Percentiles rank a stretch among this genome's conserved stretches.
Conservation (phyloP, 1,140 invertebrate species). For the Drosophila serrata region DNA sequence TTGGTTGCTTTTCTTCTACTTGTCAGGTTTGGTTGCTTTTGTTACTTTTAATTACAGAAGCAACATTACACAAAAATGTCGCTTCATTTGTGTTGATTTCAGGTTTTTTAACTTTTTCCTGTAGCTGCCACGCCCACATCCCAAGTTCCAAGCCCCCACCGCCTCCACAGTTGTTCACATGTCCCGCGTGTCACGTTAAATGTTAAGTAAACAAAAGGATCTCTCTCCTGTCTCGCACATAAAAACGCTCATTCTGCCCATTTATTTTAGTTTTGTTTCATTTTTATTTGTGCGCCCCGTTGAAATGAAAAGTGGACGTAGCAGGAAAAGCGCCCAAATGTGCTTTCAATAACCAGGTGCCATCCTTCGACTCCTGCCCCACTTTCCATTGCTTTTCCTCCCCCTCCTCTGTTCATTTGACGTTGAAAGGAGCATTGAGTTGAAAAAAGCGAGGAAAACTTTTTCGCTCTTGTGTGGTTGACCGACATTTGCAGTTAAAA, state of each 20-base stretch:
- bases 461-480: constrained; percentile 56
- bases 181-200: constrained; percentile 78
- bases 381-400: background rate
- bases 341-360: constrained; percentile 62
- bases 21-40: constrained; percentile 41
- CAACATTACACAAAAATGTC: constrained; percentile 72
- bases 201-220: constrained; percentile 78
- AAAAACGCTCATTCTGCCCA: constrained; percentile 71
- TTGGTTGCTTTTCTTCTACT: constrained; percentile 35
- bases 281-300: constrained; percentile 7
- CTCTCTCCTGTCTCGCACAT: constrained; percentile 43
- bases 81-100: constrained; percentile 47
- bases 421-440: constrained; percentile 32
- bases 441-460: constrained; percentile 31
- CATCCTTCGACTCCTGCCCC: constrained; percentile 34
- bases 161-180: constrained; percentile 53
- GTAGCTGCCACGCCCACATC: constrained; percentile 30
- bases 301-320: constrained; percentile 68
- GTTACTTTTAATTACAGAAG: constrained; percentile 77
- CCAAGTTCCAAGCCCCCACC: background rate
- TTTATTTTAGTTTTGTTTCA: constrained; percentile 58
- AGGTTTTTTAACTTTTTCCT: constrained; percentile 57
- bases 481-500: constrained; percentile 59
- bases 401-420: background rate
- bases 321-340: constrained; percentile 52